Evolutionary conservation across 2,113 vertebrate genomes (phyloP).

Genomic region (Alligator sinensis): DNA sequence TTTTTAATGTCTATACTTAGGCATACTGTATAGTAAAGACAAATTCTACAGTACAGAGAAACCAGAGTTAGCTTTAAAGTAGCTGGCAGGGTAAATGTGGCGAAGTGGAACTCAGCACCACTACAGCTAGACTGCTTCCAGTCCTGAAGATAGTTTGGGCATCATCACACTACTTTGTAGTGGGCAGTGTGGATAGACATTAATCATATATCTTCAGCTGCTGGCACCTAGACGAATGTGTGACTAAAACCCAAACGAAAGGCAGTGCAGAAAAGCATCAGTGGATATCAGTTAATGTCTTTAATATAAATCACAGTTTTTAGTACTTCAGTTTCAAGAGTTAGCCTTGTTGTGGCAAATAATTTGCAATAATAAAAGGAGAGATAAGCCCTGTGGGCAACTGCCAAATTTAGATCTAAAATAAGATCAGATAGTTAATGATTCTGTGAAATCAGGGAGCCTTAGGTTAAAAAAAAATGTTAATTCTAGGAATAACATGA

Average conservation of each 20-base stretch:
- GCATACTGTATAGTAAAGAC: no score
- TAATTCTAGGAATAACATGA: background rate
- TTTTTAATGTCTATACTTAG: no score
- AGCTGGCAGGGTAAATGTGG: no score
- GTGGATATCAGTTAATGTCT: background rate
- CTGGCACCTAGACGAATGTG: background rate
- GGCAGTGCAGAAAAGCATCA: background rate
- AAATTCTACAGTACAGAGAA: no score
- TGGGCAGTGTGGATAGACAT: background rate
- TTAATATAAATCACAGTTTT: conserved; percentile 26
- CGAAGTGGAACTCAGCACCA: no score
- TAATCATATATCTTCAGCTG: background rate
- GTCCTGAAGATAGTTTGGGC: no score
- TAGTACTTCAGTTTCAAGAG: background rate
- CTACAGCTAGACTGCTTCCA: no score
- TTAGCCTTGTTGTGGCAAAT: background rate
- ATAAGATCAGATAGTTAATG: background rate
- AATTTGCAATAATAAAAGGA: conserved; percentile 9
- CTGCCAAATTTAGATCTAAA: background rate
- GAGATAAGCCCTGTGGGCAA: background rate
- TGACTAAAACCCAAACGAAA: background rate
- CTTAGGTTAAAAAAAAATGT: background rate
- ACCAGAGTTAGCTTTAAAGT: no score
- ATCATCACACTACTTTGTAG: no score
- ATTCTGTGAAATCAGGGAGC: background rate